Base-by-base conservation (phyloP, 30 jellyfish, hydroid and myxozoan genomes). In the Aurelia sp. region DNA sequence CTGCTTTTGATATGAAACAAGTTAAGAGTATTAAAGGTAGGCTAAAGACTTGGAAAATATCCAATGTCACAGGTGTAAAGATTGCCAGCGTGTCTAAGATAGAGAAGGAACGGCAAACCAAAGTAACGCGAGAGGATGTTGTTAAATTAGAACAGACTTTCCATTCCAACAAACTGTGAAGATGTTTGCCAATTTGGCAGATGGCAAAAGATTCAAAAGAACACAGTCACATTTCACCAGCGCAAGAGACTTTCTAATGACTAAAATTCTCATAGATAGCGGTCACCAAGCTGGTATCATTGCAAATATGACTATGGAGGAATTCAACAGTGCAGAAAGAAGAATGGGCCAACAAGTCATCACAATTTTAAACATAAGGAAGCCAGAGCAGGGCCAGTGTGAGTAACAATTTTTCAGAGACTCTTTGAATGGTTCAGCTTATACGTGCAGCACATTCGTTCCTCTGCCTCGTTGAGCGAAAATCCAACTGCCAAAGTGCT, bases 351-450 rank as follows among this genome's bases (percentile, higher is more conserved):
- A 40, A 17, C 70, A 78, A 8, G 62, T 57, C 1, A 62, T 78
- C 20, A 78, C 89, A 8, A 80, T 78, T 17, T 78, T 78, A 78
- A 78, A 19, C 89, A 78, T 66, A 78, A 78, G 44, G 89, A 78
- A 21, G 89, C 89, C 13, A 48, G 89, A 20, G 80, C 89, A 61
- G 89, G 89, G 8, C 89, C 89, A 1, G 44, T 78, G 5, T 11
- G 89, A 63, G 89, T 78, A 40, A 78, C 20, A 5, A 61, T 78
- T 70, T 16, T 40, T 16, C 51, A 21, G 10, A 78, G 64, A 57
- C 89, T 78, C 55, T 78, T 78, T 62, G 80, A 77, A 5, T 78
- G 89, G 89, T 15, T 78, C 79, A 78, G 44, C n/a, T 10, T 19
- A 71, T 78, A 61, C 17, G 31, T 78, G 3, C 72, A 63, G 41